Conservation (phyloP, 2,113 vertebrate genomes). For the Toxotes jaculatrix region DNA sequence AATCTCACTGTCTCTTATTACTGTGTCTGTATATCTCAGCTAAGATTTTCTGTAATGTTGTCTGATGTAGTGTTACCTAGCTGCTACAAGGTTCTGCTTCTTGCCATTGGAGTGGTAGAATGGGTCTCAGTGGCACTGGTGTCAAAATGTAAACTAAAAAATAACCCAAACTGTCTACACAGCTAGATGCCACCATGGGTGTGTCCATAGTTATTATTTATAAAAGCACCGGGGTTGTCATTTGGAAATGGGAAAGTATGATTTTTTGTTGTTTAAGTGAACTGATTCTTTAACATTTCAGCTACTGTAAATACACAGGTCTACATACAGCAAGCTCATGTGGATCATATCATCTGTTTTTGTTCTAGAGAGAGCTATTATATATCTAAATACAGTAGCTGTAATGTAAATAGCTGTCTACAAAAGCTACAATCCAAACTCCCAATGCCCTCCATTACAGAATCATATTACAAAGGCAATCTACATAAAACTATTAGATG, state of each 20-base stretch:
- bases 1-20: constrained; percentile 14
- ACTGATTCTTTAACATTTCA: not conserved
- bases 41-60: not conserved
- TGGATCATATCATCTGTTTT: not conserved
- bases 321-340: not conserved
- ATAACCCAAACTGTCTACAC: not conserved
- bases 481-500: constrained; percentile 2
- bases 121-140: not conserved
- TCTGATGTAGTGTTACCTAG: not conserved
- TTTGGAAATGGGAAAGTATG: not conserved
- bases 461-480: not conserved
- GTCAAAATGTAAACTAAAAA: too few species aligned
- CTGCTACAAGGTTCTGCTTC: not conserved
- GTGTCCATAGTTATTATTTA: not conserved
- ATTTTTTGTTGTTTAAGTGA: not conserved
- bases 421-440: not conserved
- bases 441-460: not conserved
- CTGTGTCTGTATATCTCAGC: not conserved
- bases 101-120: not conserved
- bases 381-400: not conserved
- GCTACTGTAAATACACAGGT: not conserved
- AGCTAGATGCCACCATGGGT: not conserved
- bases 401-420: not conserved
- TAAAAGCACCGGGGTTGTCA: not conserved
- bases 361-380: not conserved